A percentile compares a stretch with the other conserved stretches of the same genome.
Evolutionary conservation across 2,113 vertebrate species (phyloP).

Genomic region (Lynx canadensis): DNA sequence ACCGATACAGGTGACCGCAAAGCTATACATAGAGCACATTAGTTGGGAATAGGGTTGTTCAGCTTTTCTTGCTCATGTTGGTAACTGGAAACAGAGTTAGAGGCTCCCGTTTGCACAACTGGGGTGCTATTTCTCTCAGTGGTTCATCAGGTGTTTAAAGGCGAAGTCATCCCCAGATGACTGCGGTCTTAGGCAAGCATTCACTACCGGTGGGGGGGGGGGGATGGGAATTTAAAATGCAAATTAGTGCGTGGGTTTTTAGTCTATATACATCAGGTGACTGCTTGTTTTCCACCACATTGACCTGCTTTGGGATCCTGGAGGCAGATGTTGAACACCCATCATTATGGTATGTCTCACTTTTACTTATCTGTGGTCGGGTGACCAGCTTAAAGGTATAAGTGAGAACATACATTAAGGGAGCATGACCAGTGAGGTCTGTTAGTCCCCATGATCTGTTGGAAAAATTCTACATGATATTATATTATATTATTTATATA

Average conservation of each 20-base stretch:
- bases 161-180: neutral
- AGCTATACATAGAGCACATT: accelerated
- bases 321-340: neutral
- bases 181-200: neutral
- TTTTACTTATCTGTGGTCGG: neutral
- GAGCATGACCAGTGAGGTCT: neutral
- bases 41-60: neutral
- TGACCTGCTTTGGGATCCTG: neutral
- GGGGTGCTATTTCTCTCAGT: neutral
- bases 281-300: neutral
- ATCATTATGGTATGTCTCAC: neutral
- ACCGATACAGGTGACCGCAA: neutral
- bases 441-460: accelerated
- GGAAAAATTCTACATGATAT: neutral
- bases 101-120: neutral
- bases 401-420: neutral
- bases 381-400: neutral
- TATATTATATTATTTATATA: no score
- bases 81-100: neutral
- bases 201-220: neutral
- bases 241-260: neutral
- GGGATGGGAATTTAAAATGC: neutral
- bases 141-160: neutral
- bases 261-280: neutral
- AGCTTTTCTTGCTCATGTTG: neutral